Evolutionary conservation across 2,888 invertebrate genomes (phyloP).

Genomic region (Ephialtes manifestator): DNA sequence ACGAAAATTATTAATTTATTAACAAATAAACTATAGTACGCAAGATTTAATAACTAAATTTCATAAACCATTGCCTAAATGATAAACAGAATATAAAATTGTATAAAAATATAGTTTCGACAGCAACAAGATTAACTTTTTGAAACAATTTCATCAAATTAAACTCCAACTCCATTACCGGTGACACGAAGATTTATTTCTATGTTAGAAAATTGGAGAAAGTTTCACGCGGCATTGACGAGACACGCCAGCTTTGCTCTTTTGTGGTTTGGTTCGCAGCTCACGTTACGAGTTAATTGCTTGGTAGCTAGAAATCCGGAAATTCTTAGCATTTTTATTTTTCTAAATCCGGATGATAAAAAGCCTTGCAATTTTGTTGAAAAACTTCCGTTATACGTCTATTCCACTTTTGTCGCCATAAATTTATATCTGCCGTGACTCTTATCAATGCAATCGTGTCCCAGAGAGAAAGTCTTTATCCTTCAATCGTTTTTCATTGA

Average conservation of each 20-base stretch:
- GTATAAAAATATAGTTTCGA: not conserved
- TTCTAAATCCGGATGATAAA: not conserved
- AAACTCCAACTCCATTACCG: not conserved
- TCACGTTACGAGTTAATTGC: not conserved
- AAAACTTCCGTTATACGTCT: not conserved
- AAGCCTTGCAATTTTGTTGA: not conserved
- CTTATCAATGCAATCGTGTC: slow-evolving; percentile 24
- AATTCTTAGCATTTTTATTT: not conserved
- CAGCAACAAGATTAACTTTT: not conserved
- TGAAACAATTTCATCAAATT: not conserved
- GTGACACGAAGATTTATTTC: slow-evolving; percentile 10
- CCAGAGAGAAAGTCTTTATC: slow-evolving; percentile 10
- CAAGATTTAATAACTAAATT: not conserved
- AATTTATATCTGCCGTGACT: not conserved
- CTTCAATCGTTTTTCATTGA: slow-evolving; percentile 18
- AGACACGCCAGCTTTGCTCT: not conserved
- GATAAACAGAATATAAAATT: not conserved
- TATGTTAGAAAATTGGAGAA: slow-evolving; percentile 7
- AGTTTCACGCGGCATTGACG: slow-evolving; percentile 16
- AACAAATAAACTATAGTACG: not conserved
- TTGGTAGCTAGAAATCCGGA: not conserved
- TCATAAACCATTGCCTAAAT: not conserved
- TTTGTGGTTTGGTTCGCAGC: not conserved
- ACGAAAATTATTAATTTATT: not conserved
- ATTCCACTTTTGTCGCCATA: no score